Evolutionary conservation across 1,140 invertebrate genomes (phyloP).

Genomic region (Microplitis demolitor): DNA sequence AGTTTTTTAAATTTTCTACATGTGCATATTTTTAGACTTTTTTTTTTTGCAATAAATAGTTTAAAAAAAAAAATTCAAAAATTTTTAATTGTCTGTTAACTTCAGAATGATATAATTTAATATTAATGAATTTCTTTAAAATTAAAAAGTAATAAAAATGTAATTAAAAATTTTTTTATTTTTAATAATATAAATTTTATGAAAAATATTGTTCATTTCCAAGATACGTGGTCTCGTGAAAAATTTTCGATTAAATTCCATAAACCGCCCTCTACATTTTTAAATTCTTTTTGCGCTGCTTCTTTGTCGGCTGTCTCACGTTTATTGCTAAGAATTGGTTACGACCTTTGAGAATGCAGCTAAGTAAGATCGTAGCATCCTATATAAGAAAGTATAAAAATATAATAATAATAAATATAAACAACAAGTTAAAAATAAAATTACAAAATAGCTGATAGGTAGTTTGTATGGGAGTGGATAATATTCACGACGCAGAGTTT

Average conservation of each 20-base stretch:
- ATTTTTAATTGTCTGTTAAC: too few relatives aligned
- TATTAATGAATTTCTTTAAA: not conserved
- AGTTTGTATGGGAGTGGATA: not conserved
- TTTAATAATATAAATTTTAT: not conserved
- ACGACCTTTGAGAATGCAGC: not conserved
- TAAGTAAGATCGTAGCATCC: not conserved
- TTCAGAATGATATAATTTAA: too few relatives aligned
- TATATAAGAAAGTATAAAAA: not conserved
- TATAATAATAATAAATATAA: not conserved
- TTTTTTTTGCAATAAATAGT: too few relatives aligned
- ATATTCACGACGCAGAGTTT: not conserved
- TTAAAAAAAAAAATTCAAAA: too few relatives aligned
- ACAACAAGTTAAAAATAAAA: not conserved
- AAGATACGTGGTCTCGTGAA: constrained; percentile 2
- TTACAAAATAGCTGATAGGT: too few relatives aligned
- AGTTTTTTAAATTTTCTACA: too few relatives aligned
- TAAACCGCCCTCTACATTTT: not conserved
- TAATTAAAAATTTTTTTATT: not conserved
- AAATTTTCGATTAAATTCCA: constrained; percentile 14
- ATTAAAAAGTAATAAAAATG: not conserved
- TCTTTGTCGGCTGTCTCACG: not conserved
- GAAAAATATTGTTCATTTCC: constrained; percentile 4
- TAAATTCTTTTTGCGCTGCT: not conserved
- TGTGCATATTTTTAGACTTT: too few relatives aligned
- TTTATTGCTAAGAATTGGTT: not conserved